A percentile compares a stretch with the other conserved stretches of the same genome.
Conservation (phyloP, 2,797 vertebrate genomes). For the Poliocrania exsul region DNA sequence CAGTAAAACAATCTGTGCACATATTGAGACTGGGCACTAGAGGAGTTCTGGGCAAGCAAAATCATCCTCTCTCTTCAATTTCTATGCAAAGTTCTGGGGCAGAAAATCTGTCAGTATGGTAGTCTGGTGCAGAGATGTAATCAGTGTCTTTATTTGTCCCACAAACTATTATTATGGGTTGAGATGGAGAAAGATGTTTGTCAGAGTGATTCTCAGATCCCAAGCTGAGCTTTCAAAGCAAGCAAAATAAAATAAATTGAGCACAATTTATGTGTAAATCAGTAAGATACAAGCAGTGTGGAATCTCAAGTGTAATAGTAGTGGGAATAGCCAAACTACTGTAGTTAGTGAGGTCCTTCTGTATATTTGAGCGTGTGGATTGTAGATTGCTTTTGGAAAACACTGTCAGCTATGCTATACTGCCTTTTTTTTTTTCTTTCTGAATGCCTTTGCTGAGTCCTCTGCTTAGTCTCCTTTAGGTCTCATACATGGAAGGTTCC, state of each 20-base stretch:
- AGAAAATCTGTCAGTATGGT: neutral
- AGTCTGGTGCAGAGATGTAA: neutral
- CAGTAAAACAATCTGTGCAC: neutral
- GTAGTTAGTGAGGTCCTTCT: neutral
- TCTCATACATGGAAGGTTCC: neutral
- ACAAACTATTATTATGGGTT: neutral
- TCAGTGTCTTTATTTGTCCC: neutral
- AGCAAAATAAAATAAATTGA: slow-evolving; percentile 12
- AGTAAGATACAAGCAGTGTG: neutral
- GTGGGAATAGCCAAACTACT: neutral
- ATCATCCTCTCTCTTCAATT: neutral
- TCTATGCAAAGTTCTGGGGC: neutral
- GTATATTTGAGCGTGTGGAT: neutral
- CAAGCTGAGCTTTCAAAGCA: slow-evolving; percentile 4
- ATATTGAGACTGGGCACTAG: neutral
- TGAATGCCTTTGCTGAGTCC: neutral
- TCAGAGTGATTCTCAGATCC: neutral
- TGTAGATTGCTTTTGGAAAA: neutral
- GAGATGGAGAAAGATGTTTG: neutral
- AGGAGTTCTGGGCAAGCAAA: neutral
- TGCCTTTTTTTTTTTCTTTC: neutral
- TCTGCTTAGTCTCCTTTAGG: neutral
- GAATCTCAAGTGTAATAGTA: neutral
- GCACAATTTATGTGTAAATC: neutral
- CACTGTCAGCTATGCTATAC: neutral